Evolutionary conservation across 2,113 vertebrate genomes (phyloP).

Genomic region (Sclerurus mexicanus): DNA sequence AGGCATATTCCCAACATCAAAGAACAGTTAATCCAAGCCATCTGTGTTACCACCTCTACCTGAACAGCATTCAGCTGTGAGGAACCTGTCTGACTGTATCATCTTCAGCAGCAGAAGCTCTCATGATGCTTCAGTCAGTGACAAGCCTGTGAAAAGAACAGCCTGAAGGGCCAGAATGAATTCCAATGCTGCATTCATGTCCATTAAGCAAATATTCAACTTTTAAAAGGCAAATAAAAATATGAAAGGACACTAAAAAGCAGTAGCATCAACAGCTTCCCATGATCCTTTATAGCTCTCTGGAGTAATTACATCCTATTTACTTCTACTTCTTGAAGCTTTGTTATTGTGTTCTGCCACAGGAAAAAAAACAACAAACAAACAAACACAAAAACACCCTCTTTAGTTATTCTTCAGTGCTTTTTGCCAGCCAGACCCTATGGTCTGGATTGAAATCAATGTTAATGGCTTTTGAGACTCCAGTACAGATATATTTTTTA

Average conservation of each 20-base stretch:
- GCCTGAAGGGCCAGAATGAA: background rate
- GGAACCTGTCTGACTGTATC: background rate
- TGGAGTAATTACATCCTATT: background rate
- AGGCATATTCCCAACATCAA: background rate
- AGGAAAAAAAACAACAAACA: background rate
- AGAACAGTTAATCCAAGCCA: background rate
- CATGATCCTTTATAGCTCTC: background rate
- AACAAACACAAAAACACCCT: background rate
- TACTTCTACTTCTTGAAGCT: background rate
- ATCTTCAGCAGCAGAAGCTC: background rate
- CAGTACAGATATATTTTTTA: constrained; percentile 48
- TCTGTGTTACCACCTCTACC: background rate
- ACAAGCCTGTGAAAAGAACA: background rate
- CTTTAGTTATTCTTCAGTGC: constrained; percentile 9
- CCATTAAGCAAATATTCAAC: background rate
- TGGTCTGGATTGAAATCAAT: constrained; percentile 57
- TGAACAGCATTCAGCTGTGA: background rate
- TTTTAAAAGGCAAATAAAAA: background rate
- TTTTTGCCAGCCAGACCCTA: constrained; percentile 11
- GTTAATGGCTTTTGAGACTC: constrained; percentile 60
- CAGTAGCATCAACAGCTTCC: background rate
- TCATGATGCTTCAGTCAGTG: background rate
- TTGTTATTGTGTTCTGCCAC: background rate
- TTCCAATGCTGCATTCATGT: background rate
- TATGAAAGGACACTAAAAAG: background rate